These are phyloP conservation scores for Morus bassanus DNA, from an alignment of 2,797 vertebrate species.

Conservation along the genomic window DNA sequence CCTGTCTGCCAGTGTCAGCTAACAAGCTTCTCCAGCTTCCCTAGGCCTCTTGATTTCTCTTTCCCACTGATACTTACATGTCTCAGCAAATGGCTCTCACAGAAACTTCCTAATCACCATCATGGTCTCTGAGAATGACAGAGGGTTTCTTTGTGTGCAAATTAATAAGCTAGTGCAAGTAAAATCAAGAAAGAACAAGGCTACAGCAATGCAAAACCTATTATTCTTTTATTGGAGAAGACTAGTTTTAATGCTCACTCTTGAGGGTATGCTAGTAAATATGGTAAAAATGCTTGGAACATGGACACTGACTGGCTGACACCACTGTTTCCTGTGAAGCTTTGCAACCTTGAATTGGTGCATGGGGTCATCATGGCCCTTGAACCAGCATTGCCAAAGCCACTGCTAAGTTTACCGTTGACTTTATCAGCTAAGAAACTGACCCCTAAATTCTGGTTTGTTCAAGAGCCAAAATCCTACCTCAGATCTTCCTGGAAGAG, in stretches of 20 bases:
- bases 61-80: neutral
- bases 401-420: neutral
- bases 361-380: neutral
- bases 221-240: conserved; percentile 42
- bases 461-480: neutral
- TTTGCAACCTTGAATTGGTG: neutral
- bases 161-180: neutral
- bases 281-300: neutral
- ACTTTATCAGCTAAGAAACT: neutral
- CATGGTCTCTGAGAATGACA: neutral
- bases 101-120: neutral
- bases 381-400: neutral
- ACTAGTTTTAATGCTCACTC: neutral
- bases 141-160: neutral
- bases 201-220: conserved; percentile 21
- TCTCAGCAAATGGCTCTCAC: neutral
- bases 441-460: neutral
- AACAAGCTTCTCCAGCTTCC: neutral
- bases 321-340: neutral
- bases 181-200: neutral
- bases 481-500: neutral
- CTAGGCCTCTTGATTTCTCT: neutral
- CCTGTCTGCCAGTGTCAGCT: neutral
- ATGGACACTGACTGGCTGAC: neutral
- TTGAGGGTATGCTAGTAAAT: conserved; percentile 4